Percentiles rank a stretch among this genome's conserved stretches.
These are phyloP conservation scores for Psylliodes chrysocephalus DNA, from an alignment of 2,888 invertebrate species.

Conservation along the genomic window DNA sequence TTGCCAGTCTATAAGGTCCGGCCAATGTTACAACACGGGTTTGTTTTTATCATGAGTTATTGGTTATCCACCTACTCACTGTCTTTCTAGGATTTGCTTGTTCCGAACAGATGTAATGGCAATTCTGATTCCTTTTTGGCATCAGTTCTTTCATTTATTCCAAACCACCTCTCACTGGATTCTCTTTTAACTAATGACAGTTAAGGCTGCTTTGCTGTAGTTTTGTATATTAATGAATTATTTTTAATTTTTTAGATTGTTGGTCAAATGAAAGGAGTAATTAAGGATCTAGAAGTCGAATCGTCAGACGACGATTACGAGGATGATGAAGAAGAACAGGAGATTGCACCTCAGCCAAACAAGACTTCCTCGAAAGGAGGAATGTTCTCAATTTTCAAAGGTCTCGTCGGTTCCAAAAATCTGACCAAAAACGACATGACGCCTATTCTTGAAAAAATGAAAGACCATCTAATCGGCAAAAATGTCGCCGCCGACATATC, in stretches of 20 bases:
- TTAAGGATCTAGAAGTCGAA: slow-evolving; percentile 84
- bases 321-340: slow-evolving; percentile 68
- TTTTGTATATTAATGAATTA: too few relatives aligned
- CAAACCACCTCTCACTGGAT: too few relatives aligned
- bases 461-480: slow-evolving; percentile 94
- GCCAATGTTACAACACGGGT: too few relatives aligned
- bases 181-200: too few relatives aligned
- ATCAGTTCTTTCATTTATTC: too few relatives aligned
- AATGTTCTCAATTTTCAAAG: slow-evolving; percentile 86
- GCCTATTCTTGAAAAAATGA: slow-evolving; percentile 91
- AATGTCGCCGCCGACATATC: slow-evolving; percentile 98
- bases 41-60: too few relatives aligned
- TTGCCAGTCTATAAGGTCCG: too few relatives aligned
- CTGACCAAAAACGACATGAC: slow-evolving; percentile 83
- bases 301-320: slow-evolving; percentile 75
- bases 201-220: too few relatives aligned
- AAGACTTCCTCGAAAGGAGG: slow-evolving; percentile 64
- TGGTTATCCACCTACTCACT: too few relatives aligned
- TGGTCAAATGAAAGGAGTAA: slow-evolving; percentile 85
- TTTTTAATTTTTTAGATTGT: slow-evolving; percentile 72
- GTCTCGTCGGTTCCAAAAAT: slow-evolving; percentile 89
- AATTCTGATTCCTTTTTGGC: too few relatives aligned
- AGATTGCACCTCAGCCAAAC: slow-evolving; percentile 41
- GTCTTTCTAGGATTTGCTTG: too few relatives aligned
- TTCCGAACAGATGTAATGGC: too few relatives aligned